A percentile compares a stretch with the other conserved stretches of the same genome.
Evolutionary conservation across 2,888 invertebrate genomes (phyloP).

Genomic region (Ischnus inquisitorius): DNA sequence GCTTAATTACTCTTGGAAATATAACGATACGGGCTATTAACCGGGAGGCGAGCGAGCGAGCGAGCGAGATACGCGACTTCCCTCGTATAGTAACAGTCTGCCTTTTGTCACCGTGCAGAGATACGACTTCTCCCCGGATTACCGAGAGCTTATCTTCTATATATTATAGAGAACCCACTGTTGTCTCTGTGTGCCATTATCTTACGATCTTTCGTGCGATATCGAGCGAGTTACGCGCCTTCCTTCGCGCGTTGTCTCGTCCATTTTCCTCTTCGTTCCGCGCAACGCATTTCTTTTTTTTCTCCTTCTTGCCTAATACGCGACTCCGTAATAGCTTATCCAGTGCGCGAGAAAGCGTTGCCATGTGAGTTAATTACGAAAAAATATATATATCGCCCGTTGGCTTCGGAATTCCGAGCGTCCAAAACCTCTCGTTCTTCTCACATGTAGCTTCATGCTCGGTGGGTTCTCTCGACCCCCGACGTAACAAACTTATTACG

Average conservation of each 20-base stretch:
- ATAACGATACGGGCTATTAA: conserved; percentile 58
- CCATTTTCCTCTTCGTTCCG: not conserved
- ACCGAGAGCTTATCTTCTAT: not conserved
- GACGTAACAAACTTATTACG: conserved; percentile 58
- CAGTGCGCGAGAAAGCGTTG: not conserved
- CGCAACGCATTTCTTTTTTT: not conserved
- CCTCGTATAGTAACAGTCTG: not conserved
- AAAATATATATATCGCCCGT: conserved; percentile 34
- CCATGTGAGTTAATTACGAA: conserved; percentile 51
- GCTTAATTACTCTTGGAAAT: conserved; percentile 63
- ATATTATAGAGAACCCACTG: not conserved
- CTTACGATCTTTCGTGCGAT: conserved; percentile 16
- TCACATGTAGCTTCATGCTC: not conserved
- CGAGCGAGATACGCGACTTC: conserved; percentile 10
- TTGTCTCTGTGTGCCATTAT: not conserved
- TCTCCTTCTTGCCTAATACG: not conserved
- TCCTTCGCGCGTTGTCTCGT: not conserved
- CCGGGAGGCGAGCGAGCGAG: conserved; percentile 26
- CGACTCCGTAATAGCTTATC: not conserved
- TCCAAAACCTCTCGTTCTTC: not conserved
- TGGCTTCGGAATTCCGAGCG: conserved; percentile 42
- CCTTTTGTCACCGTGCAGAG: conserved; percentile 33
- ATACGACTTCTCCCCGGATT: conserved; percentile 22
- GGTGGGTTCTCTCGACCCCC: conserved; percentile 36
- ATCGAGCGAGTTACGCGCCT: not conserved